phyloP scores from a whole-genome alignment of 1,140 invertebrate species.

The Berghia stephanieae region DNA sequence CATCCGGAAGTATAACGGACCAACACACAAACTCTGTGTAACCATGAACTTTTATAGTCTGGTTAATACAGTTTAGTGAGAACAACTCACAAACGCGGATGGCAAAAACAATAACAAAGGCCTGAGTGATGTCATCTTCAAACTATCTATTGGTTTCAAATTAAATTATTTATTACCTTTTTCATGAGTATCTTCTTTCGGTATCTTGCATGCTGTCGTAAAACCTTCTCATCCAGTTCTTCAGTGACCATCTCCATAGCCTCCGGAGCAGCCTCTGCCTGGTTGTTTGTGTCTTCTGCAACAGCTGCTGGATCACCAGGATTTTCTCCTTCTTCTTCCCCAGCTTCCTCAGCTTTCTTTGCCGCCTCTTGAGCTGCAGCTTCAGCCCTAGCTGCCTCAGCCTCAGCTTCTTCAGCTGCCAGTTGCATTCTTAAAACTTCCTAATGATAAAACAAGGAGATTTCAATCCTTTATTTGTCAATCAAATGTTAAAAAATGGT shows the following conservation, averaged over 20 bases:
- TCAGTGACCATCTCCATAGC: not conserved
- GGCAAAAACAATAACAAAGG: not conserved
- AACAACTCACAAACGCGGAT: not conserved
- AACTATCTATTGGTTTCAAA: no score
- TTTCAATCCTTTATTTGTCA: not conserved
- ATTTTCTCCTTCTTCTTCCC: not conserved
- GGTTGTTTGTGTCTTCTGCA: constrained; percentile 45
- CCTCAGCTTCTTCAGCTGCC: constrained; percentile 44
- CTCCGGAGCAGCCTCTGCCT: constrained; percentile 49
- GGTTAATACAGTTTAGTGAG: no score
- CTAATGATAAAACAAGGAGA: constrained; percentile 39
- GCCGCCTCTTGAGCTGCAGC: no score
- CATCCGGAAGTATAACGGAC: no score
- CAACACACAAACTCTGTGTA: no score
- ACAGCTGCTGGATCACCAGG: constrained; percentile 27
- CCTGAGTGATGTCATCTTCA: not conserved
- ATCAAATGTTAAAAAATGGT: not conserved
- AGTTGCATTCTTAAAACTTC: constrained; percentile 44
- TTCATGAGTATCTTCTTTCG: not conserved
- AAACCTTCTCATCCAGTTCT: not conserved
- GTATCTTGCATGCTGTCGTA: not conserved
- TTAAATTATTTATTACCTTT: constrained; percentile 9
- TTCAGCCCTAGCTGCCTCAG: constrained; percentile 24
- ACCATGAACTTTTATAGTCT: no score
- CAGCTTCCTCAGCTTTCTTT: constrained; percentile 30